A percentile compares a stretch with the other conserved stretches of the same genome.
Evolutionary conservation across 2,113 vertebrate genomes (phyloP).

Genomic region (Dromiciops gliroides): DNA sequence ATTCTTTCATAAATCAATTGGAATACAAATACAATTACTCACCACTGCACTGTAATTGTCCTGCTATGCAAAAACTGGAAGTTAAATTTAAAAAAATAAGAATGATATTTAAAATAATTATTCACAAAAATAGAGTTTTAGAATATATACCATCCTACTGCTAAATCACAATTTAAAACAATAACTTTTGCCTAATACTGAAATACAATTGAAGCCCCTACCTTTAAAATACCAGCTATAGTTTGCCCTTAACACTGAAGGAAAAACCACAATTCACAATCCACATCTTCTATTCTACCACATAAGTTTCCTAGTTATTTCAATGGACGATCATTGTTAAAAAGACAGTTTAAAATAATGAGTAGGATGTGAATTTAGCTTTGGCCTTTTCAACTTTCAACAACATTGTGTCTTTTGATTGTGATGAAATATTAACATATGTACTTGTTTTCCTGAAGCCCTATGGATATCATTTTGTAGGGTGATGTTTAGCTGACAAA

Average conservation of each 20-base stretch:
- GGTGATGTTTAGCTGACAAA: conserved; percentile 13
- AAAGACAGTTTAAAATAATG: background rate
- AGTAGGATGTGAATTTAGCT: background rate
- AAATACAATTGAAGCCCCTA: conserved; percentile 21
- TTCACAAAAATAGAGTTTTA: background rate
- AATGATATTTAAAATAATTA: conserved; percentile 1
- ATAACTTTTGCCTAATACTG: background rate
- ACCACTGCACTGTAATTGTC: conserved; percentile 72
- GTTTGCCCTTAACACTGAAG: background rate
- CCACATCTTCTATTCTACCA: background rate
- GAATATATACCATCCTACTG: background rate
- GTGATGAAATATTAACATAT: rapidly evolving
- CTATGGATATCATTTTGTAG: background rate
- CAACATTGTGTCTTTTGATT: background rate
- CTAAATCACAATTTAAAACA: background rate
- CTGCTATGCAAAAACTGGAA: conserved; percentile 74
- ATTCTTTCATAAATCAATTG: background rate
- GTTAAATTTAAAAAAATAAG: conserved; percentile 10
- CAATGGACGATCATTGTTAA: background rate
- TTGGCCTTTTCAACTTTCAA: background rate
- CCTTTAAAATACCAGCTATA: background rate
- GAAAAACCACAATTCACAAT: background rate
- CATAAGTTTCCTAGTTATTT: background rate
- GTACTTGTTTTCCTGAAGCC: background rate
- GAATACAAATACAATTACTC: conserved; percentile 41